A percentile compares a stretch with the other conserved stretches of the same genome.
These are phyloP conservation scores for Gulo gulo DNA, from an alignment of 2,113 vertebrate genomes.

Conservation along the genomic window DNA sequence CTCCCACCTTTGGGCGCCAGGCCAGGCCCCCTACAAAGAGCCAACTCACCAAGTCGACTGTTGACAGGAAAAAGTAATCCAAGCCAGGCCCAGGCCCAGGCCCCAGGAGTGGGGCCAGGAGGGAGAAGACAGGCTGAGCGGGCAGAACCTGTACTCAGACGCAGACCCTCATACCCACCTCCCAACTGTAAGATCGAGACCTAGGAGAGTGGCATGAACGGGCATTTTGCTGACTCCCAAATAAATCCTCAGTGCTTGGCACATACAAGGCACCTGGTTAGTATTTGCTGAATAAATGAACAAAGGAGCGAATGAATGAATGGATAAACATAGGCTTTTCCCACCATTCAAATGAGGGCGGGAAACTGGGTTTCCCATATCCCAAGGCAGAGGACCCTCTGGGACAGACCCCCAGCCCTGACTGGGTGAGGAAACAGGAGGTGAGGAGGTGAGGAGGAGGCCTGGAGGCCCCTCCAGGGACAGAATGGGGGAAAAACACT, in stretches of 20 bases:
- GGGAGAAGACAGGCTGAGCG: neutral
- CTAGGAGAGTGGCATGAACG: neutral
- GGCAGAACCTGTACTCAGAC: neutral
- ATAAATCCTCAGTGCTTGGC: neutral
- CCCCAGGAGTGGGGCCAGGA: neutral
- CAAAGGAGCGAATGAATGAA: neutral
- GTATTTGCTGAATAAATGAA: neutral
- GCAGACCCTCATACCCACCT: neutral
- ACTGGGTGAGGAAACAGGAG: neutral
- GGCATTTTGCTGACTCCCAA: neutral
- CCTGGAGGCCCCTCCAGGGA: neutral
- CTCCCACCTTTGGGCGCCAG: neutral
- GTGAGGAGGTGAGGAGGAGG: neutral
- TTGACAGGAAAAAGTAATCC: neutral
- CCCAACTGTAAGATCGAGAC: neutral
- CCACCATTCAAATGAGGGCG: neutral
- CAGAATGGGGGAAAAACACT: neutral
- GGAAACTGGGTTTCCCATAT: neutral
- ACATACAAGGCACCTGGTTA: neutral
- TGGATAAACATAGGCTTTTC: neutral
- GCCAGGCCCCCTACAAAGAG: conserved; percentile 22
- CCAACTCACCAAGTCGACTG: neutral
- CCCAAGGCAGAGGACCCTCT: neutral
- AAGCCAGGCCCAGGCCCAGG: neutral
- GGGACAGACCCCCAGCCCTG: neutral